phyloP scores from a whole-genome alignment of 1,140 invertebrate species.

The Schlechtendalia chinensis region DNA sequence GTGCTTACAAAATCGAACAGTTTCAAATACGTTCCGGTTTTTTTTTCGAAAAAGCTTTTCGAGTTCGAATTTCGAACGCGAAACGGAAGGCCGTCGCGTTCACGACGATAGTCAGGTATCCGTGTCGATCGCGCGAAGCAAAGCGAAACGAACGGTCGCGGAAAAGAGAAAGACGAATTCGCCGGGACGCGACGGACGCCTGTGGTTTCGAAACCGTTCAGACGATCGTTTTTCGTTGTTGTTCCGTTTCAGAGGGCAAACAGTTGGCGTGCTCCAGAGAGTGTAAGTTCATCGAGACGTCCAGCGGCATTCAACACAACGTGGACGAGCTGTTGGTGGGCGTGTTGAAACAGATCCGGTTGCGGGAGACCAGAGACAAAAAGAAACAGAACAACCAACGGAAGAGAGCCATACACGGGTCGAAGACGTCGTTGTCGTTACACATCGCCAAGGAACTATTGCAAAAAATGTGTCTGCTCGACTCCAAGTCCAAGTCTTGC shows the following conservation, averaged over 20 bases:
- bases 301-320: slow-evolving; percentile 86
- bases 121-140: too few species aligned
- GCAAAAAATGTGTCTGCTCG: slow-evolving; percentile 82
- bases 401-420: slow-evolving; percentile 58
- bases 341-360: slow-evolving; percentile 77
- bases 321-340: slow-evolving; percentile 87
- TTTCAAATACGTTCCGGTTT: too few species aligned
- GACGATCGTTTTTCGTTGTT: background rate
- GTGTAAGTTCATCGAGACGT: slow-evolving; percentile 91
- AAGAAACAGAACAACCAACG: slow-evolving; percentile 58
- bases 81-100: too few species aligned
- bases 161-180: too few species aligned
- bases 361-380: slow-evolving; percentile 70
- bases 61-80: too few species aligned
- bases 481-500: slow-evolving; percentile 84
- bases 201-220: too few species aligned
- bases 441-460: slow-evolving; percentile 76
- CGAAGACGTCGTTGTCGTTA: slow-evolving; percentile 70
- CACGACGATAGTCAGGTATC: too few species aligned
- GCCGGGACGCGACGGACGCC: too few species aligned
- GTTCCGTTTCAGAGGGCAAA: slow-evolving; percentile 74
- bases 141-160: too few species aligned
- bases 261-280: slow-evolving; percentile 78
- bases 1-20: too few species aligned
- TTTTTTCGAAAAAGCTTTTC: too few species aligned